phyloP scores from a whole-genome alignment of 2,888 invertebrate genomes.

The Mimas tiliae region DNA sequence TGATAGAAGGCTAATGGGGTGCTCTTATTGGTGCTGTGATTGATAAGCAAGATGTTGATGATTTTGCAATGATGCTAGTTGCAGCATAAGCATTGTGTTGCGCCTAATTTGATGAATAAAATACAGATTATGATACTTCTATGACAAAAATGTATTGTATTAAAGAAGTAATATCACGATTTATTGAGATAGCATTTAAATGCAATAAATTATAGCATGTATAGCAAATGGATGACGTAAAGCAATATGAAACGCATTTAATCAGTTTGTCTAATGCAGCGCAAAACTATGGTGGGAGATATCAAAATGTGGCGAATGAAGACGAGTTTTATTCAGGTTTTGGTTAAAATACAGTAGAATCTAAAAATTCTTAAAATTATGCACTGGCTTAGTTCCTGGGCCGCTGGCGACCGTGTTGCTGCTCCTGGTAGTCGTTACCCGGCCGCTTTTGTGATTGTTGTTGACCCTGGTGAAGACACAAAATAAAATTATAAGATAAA shows the following conservation, averaged over 20 bases:
- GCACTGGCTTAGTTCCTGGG: slow-evolving; percentile 60
- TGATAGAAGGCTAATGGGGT: neutral
- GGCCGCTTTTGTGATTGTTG: slow-evolving; percentile 56
- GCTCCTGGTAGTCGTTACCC: slow-evolving; percentile 56
- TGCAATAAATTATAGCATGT: slow-evolving; percentile 15
- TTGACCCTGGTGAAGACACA: slow-evolving; percentile 51
- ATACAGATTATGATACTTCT: neutral
- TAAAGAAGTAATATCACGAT: too few relatives aligned
- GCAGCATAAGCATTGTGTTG: neutral
- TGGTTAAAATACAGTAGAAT: slow-evolving; percentile 34
- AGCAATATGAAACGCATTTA: neutral
- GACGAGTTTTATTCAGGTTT: slow-evolving; percentile 35
- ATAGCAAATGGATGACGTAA: neutral
- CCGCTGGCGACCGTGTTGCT: slow-evolving; percentile 57
- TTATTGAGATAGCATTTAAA: neutral
- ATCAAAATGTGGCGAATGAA: slow-evolving; percentile 36
- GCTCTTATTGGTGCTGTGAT: neutral
- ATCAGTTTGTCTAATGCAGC: neutral
- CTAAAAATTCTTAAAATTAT: slow-evolving; percentile 37
- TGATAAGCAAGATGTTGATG: neutral
- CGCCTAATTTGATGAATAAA: neutral
- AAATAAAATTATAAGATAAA: neutral
- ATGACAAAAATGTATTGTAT: neutral
- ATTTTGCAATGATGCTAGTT: neutral
- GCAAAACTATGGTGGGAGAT: slow-evolving; percentile 47